A percentile compares a stretch with the other conserved stretches of the same genome.
Conservation (phyloP, 2,888 invertebrate genomes). For the Aspidiotus destructor region DNA sequence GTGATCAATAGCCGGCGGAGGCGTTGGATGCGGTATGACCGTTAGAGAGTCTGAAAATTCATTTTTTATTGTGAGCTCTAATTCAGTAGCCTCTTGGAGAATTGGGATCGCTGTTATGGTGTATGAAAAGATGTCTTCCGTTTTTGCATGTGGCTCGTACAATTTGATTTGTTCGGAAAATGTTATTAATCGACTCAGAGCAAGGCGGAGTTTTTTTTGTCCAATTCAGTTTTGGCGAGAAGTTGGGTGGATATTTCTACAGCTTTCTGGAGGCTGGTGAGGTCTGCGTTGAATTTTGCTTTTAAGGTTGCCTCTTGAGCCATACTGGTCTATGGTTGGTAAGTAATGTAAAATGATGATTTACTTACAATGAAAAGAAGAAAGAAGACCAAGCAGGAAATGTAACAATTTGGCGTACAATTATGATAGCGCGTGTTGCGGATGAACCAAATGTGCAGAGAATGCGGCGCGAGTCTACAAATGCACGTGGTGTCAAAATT, state of each 20-base stretch:
- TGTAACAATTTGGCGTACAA: too few species aligned
- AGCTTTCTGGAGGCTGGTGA: neutral
- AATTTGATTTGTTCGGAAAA: neutral
- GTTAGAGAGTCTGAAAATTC: neutral
- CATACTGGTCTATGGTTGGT: neutral
- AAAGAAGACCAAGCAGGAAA: too few species aligned
- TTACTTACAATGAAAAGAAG: neutral
- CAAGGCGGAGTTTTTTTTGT: neutral
- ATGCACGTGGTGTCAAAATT: too few species aligned
- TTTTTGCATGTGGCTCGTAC: neutral
- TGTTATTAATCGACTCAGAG: neutral
- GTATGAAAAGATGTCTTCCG: neutral
- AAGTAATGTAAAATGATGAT: neutral
- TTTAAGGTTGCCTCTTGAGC: neutral
- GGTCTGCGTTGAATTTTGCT: neutral
- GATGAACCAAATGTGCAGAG: too few species aligned
- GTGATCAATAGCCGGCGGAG: neutral
- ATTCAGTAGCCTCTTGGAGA: neutral
- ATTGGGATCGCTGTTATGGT: neutral
- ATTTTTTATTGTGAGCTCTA: neutral
- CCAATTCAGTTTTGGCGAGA: neutral
- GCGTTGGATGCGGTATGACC: neutral
- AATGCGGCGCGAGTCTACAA: too few species aligned
- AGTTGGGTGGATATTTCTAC: neutral
- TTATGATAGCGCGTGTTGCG: too few species aligned